phyloP scores from a whole-genome alignment of 2,797 vertebrate genomes.

The Lophotriccus pileatus region DNA sequence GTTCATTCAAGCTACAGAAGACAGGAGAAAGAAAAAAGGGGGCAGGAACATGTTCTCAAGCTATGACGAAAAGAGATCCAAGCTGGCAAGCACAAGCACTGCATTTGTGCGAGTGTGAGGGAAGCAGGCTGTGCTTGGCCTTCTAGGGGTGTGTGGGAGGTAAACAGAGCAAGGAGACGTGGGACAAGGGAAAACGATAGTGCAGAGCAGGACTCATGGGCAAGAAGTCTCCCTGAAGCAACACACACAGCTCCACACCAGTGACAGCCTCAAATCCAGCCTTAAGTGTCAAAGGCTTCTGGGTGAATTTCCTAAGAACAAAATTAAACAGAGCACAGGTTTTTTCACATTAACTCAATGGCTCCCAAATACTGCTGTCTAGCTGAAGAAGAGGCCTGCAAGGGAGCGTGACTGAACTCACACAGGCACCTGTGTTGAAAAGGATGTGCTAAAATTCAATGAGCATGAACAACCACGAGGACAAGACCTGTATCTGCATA shows the following conservation, averaged over 20 bases:
- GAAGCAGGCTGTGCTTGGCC: neutral
- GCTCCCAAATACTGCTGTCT: neutral
- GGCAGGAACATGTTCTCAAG: neutral
- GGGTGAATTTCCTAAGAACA: neutral
- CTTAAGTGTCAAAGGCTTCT: neutral
- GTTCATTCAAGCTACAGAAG: neutral
- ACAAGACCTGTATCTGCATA: neutral
- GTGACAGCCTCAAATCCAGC: neutral
- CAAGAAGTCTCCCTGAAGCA: neutral
- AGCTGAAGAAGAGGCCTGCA: neutral
- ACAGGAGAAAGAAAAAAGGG: neutral
- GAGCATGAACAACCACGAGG: neutral
- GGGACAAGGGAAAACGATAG: neutral
- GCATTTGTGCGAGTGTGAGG: neutral
- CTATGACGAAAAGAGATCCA: neutral
- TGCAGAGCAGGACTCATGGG: fast-evolving
- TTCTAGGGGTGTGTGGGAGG: neutral
- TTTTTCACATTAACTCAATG: neutral
- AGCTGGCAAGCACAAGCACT: neutral
- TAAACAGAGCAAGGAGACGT: neutral
- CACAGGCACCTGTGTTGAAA: neutral
- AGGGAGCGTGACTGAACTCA: neutral
- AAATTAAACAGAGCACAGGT: neutral
- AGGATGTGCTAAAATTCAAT: neutral
- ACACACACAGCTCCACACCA: neutral